Evolutionary conservation across 2,888 invertebrate species (phyloP), one percentile per base, ranked within the genome.

Genomic region (Teinopalpus imperialis): DNA sequence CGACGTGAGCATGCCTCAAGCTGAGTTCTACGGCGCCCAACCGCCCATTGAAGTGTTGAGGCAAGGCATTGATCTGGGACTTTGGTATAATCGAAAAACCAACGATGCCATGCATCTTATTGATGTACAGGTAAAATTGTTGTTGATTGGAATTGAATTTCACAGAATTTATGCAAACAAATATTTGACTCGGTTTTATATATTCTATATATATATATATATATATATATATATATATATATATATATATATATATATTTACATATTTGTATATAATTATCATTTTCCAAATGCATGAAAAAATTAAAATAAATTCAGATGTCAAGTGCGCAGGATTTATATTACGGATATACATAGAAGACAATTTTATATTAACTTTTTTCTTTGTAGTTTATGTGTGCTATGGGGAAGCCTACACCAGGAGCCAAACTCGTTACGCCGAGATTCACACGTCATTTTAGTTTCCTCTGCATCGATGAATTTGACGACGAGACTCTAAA

Each of bases 1-100:
- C 68, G 98, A 98, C 73, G 92, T 98, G n/a, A 97, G 97, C 63
- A 97, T 98, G 97, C 98, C 98, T 0, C 88, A 95, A 60, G 93
- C 95, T 42, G 97, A 97, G 79, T 91, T 92, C 1, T 98, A 96
- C 66, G 98, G 98, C 0, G 97, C 98, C 0, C 98, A 98, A 74
- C 98, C 98, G 0, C 97, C 98, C 0, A 96, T 98, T 43, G 98
- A 98, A 74, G 87, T 98, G 27, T 77, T 98, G 13, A 89, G 98
- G 12, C 97, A 97, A 81, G 95, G 94, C 90, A 91, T 98, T 29
- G 98, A 98, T 76, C 95, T 97, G 57, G 92, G 93, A 54, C 93
- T 94, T 66, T 98, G 98, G 98, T 95, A 94, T 70, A 97, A 98
- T 68, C 90, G 93, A 27, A 96, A 95, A 74, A 94, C 94, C 49